Base-by-base conservation (phyloP, 2,888 invertebrate species). In the Celastrina argiolus region DNA sequence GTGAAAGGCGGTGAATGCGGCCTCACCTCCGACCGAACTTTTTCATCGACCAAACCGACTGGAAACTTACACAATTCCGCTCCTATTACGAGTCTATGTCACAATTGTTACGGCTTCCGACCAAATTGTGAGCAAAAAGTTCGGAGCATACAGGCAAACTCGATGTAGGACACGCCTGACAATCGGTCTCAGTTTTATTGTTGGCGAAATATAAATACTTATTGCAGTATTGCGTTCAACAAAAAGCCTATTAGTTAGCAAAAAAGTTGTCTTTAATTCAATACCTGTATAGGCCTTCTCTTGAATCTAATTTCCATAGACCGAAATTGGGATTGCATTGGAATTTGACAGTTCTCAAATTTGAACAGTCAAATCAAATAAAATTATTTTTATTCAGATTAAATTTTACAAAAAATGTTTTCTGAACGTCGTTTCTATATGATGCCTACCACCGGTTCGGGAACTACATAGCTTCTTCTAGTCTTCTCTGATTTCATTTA, bases 1-100 rank as follows among this genome's bases (percentile, higher is more conserved):
- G 91, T 91, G 91, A 91, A 91, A 91, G 90, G 91, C 85, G 84
- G 89, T 85, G 89, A 90, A 89, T 87, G 88, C 83, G 87, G 80
- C 78, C 81, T 80, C 79, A 75, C 73, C 74, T 73, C 74, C 74
- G 72, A 71, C 74, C 74, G 72, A 71, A 71, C 73, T 71, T 71
- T 73, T 76, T 72, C 72, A 70, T 69, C 71, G 69, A 71, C 69
- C 69, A 68, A 71, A 69, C 68, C 64, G 67, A 66, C 42, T 68
- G 67, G 67, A 68, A 68, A 70, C 36, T 61, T 61, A 39, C 61
- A 39, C 61, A 61, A 61, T 61, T 18, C 22, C 61, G 22, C 18
- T 22, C 22, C 36, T 51, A 51, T 51, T 51, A 51, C 61, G 18
- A 12, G 16, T 36, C 14, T 6, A 22, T 61, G 61, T 61, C 61